Evolutionary conservation across 2,797 vertebrate species (phyloP), one percentile per base, ranked within the genome.

Genomic region (Momotus momota): DNA sequence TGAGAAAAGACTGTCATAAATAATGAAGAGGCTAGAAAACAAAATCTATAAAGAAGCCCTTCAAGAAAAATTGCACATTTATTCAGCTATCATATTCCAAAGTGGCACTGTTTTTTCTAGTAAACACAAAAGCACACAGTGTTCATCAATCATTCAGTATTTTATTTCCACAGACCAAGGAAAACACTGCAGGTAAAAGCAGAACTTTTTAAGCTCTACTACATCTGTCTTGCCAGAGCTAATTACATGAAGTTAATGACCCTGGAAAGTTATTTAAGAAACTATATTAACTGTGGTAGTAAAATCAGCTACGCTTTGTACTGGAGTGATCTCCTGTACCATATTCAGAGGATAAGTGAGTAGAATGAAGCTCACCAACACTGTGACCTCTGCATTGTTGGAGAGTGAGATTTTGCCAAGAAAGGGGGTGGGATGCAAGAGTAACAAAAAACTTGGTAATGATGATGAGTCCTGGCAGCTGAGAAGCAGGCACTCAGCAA

Each of bases 61-160:
- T 91, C 49, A 87, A 89, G 49, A 95, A 93, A 86, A 92, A 87
- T 58, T 60, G 78, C 73, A 64, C 43, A 67, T 78, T 92, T 96
- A 86, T 78, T 94, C 84, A 95, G 61, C 72, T 80, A 75, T 85
- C 81, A 51, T 57, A 91, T 83, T 85, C 58, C 54, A n/a, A 85
- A 92, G 81, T 29, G 26, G 84, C 61, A 72, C 33, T 57, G 41
- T 19, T 93, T 81, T 81, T 89, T 92, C 71, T 72, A 81, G 71
- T 52, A 67, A 93, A 85, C 41, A 61, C 58, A 81, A 46, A 92
- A 86, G 60, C 43, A 82, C 51, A 66, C 22, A 48, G 31, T 6
- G 54, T 46, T 93, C 82, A 92, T 95, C 89, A 71, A 61, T 91
- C 94, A 91, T 81, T 81, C 72, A 62, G 18, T 46, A 65, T 66